phyloP scores from a whole-genome alignment of 2,888 invertebrate species.

The Hemaris fuciformis region DNA sequence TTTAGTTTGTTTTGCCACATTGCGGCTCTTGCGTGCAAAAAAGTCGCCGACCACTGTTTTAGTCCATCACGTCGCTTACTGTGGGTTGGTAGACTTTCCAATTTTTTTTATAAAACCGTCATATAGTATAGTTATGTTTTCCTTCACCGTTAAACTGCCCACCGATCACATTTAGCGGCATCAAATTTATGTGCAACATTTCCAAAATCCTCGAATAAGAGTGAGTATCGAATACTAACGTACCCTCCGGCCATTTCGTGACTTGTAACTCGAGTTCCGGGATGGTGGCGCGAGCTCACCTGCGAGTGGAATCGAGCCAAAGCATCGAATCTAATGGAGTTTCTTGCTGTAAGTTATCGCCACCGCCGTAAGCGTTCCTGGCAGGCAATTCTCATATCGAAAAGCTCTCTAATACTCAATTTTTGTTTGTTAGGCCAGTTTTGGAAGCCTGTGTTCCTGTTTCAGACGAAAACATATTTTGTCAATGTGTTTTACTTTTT shows the following conservation, averaged over 20 bases:
- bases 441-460: too few relatives aligned
- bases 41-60: too few relatives aligned
- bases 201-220: neutral
- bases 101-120: too few relatives aligned
- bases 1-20: too few relatives aligned
- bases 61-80: too few relatives aligned
- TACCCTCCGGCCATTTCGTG: neutral
- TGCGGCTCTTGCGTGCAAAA: too few relatives aligned
- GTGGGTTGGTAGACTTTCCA: too few relatives aligned
- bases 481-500: neutral
- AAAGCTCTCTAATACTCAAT: neutral
- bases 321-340: conserved; percentile 14
- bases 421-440: neutral
- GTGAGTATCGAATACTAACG: too few relatives aligned
- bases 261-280: neutral
- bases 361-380: conserved; percentile 3
- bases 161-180: too few relatives aligned
- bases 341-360: conserved; percentile 3
- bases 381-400: neutral
- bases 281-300: conserved; percentile 5
- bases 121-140: neutral
- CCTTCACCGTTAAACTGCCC: too few relatives aligned
- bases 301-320: conserved; percentile 29
- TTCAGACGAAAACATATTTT: neutral
- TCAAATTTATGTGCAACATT: too few relatives aligned